phyloP scores from a whole-genome alignment of 2,888 invertebrate species.

The Caenorhabditis wallacei region DNA sequence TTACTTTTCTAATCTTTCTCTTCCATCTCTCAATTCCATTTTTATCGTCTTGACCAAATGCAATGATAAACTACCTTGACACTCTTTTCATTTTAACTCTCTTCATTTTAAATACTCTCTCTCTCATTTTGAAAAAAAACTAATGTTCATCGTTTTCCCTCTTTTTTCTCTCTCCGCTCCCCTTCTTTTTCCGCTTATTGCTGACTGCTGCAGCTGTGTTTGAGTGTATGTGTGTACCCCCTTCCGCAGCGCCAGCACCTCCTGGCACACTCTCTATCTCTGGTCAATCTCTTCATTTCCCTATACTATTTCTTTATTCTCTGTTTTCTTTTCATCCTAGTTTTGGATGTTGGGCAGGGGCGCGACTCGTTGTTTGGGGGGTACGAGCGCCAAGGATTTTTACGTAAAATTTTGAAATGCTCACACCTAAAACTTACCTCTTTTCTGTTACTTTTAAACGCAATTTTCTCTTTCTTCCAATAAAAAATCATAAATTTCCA shows the following conservation, averaged over 20 bases:
- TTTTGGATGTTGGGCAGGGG: slow-evolving; percentile 20
- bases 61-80: slow-evolving; percentile 40
- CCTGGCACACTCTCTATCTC: slow-evolving; percentile 51
- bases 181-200: slow-evolving; percentile 15
- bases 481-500: not conserved
- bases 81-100: slow-evolving; percentile 20
- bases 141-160: slow-evolving; percentile 26
- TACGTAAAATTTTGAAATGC: slow-evolving; percentile 41
- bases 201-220: slow-evolving; percentile 40
- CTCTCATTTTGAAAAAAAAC: slow-evolving; percentile 35
- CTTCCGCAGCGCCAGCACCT: slow-evolving; percentile 49
- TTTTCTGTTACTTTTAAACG: not conserved
- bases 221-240: slow-evolving; percentile 36
- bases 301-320: slow-evolving; percentile 37
- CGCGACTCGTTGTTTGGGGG: slow-evolving; percentile 25
- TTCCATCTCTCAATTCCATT: slow-evolving; percentile 13
- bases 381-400: slow-evolving; percentile 27
- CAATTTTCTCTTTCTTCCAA: not conserved
- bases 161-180: not conserved
- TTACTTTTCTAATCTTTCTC: slow-evolving; percentile 6
- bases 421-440: not conserved
- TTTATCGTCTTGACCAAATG: not conserved
- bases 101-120: slow-evolving; percentile 8
- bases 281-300: slow-evolving; percentile 36
- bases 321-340: slow-evolving; percentile 38